phyloP scores from a whole-genome alignment of 2,797 vertebrate species.

The Petrocephalus sullivani region DNA sequence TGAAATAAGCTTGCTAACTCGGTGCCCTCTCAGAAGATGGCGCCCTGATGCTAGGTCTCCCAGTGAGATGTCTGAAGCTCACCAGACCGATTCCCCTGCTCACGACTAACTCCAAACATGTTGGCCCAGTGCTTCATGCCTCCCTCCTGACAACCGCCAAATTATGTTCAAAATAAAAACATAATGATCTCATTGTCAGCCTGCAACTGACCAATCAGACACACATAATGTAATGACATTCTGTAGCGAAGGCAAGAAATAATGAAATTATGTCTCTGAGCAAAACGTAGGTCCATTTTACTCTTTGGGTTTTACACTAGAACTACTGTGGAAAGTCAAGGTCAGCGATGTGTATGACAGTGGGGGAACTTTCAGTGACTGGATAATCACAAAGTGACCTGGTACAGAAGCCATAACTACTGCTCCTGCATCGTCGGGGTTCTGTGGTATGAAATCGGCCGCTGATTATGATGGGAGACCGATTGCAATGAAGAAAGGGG shows the following conservation, averaged over 20 bases:
- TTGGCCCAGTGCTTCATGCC: background rate
- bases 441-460: background rate
- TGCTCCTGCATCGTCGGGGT: background rate
- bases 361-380: background rate
- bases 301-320: background rate
- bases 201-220: background rate
- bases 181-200: background rate
- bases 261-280: background rate
- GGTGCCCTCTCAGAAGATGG: background rate
- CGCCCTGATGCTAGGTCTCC: background rate
- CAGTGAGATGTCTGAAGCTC: background rate
- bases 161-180: background rate
- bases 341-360: background rate
- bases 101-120: background rate
- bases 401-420: background rate
- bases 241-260: background rate
- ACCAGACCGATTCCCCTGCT: background rate
- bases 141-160: background rate
- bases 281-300: background rate
- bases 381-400: background rate
- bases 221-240: background rate
- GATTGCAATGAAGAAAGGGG: background rate
- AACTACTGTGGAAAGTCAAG: background rate
- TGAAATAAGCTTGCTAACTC: background rate
- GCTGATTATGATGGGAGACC: background rate